Evolutionary conservation across 2,113 vertebrate genomes (phyloP).

Genomic region (Sebastes schlegelii): DNA sequence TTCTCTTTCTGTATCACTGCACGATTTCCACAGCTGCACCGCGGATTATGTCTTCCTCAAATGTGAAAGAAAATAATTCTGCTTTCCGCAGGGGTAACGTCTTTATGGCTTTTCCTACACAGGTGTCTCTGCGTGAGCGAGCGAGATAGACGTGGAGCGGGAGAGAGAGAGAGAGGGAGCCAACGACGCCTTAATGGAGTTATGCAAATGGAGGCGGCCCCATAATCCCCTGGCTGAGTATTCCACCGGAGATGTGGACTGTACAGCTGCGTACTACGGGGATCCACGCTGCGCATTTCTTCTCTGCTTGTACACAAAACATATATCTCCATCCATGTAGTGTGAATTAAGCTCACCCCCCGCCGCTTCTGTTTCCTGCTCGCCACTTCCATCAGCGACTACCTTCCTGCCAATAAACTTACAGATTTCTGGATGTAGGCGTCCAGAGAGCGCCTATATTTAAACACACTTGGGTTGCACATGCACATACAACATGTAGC

Average conservation of each 20-base stretch:
- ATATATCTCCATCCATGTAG: conserved; percentile 45
- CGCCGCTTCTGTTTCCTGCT: conserved; percentile 39
- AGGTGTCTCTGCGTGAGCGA: conserved; percentile 72
- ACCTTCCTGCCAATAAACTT: conserved; percentile 44
- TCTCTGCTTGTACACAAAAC: conserved; percentile 47
- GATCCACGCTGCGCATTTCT: conserved; percentile 40
- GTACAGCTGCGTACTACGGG: conserved; percentile 68
- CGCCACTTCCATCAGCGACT: conserved; percentile 27
- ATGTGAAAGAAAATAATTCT: conserved; percentile 72
- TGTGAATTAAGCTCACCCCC: conserved; percentile 60
- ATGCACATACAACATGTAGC: neutral
- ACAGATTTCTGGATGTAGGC: conserved; percentile 38
- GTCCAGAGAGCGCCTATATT: conserved; percentile 5
- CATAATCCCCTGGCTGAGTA: conserved; percentile 77
- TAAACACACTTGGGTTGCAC: conserved; percentile 17
- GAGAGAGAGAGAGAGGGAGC: conserved; percentile 40
- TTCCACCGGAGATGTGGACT: conserved; percentile 67
- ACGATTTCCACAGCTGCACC: conserved; percentile 69
- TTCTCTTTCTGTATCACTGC: conserved; percentile 61
- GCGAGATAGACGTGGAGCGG: conserved; percentile 38
- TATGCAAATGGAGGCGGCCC: conserved; percentile 77
- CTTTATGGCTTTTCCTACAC: conserved; percentile 72
- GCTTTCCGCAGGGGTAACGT: conserved; percentile 63
- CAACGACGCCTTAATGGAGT: conserved; percentile 74
- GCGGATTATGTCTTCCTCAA: conserved; percentile 70